Base-by-base conservation (phyloP, 2,113 vertebrate species). In the Sterrhoptilus dennistouni region DNA sequence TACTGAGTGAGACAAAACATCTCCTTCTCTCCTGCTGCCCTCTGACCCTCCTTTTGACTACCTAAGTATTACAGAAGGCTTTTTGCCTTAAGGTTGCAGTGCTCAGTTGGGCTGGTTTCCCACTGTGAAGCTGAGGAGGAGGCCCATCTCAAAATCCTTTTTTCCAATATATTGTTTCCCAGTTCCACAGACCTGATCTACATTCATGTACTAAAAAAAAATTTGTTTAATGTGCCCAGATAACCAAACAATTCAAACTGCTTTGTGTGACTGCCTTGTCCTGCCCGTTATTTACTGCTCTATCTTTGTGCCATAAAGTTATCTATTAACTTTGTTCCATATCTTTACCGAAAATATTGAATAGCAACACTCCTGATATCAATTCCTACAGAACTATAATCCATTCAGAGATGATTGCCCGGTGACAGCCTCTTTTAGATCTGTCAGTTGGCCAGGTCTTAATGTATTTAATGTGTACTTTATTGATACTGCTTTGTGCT, bases 391-490 rank as follows among this genome's bases (percentile, higher is more conserved):
- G 71, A 91, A 87, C 57, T 79, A 24, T 75, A 95, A 92, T 85
- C 49, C 40, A 87, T 96, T 89, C 89, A 65, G 70, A 91, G 36
- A 91, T 57, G 89, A 95, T 38, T 95, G 89, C 14, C 28, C 8
- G 49, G 18, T 91, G 93, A 91, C 87, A 94, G 77, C 81, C 61
- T 82, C 87, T 95, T 93, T 72, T 68, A 89, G 49, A 89, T 84
- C 77, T 96, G 95, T 95, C 96, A 93, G 69, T 76, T 64, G 66
- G 93, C 94, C 96, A 96, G 93, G 61, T 42, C 91, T 93, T 97
- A 97, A 97, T 95, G 95, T 93, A 93, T 91, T 96, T 96, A 82
- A 93, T 82, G 81, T 96, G 87, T 94, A 82, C 93, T 64, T 92
- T 91, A 93, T 87, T 71, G 94, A 95, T 93, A 93, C 11, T 76